Evolutionary conservation across 2,113 vertebrate genomes (phyloP), one percentile per base, ranked within the genome.

Genomic region (Dromaius novaehollandiae): DNA sequence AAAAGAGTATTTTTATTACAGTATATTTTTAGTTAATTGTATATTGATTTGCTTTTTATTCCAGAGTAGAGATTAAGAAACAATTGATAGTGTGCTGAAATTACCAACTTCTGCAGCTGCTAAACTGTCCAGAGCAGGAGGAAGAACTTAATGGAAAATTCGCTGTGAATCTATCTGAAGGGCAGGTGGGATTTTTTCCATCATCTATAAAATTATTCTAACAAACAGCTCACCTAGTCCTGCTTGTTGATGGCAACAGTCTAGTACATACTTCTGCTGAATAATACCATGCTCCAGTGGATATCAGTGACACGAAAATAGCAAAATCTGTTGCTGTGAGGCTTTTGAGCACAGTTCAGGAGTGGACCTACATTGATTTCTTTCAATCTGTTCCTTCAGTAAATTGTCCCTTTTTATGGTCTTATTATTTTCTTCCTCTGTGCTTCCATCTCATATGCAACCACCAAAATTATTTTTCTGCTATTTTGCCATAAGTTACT

Each of bases 21-120:
- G n/a, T 65, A 13, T 87, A 85, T 90, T 86, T 95, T 93, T 70
- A 68, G 70, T 77, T 92, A 92, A 94, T 95, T 95, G 42, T 61
- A 6, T 92, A 96, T 94, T 58, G 81, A 85, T 92, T 89, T 12
- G 2, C 28, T 84, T 66, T 92, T 84, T 82, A 90, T 87, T 90
- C 65, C 42, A 50, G 34, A 61, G 48, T 46, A 93, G 38, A 89
- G 61, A 85, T 93, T 89, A 95, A 92, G 51, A 61, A 14, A 53
- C 26, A 89, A 79, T 36, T 90, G 53, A 79, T 73, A 79, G 30
- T 79, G 74, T 87, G 28, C 61, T 89, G 90, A 30, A 79, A 84
- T 89, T 78, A 61, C 42, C 76, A 64, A 92, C 48, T 86, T 85
- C 66, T 89, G 16, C 24, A 61, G 34, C 77, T 50, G n/a, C 30